These are phyloP conservation scores for Tyrannus savana DNA, from an alignment of 2,113 vertebrate genomes.

Conservation along the genomic window DNA sequence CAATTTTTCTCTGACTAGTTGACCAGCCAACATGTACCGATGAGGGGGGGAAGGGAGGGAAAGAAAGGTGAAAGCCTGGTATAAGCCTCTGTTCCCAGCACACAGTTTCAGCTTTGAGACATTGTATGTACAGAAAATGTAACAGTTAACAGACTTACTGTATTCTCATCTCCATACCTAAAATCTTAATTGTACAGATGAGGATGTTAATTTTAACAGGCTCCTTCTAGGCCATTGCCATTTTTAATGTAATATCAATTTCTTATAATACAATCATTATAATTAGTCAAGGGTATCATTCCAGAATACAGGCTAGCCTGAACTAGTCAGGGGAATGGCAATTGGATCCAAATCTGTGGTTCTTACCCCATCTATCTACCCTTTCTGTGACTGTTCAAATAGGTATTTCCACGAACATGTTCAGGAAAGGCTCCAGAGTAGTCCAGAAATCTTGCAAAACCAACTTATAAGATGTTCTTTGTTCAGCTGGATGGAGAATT, in stretches of 20 bases:
- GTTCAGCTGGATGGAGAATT: neutral
- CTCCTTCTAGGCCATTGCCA: neutral
- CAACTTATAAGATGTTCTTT: neutral
- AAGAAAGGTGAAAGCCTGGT: conserved; percentile 50
- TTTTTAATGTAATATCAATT: conserved; percentile 7
- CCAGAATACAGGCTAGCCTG: neutral
- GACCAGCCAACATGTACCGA: conserved; percentile 51
- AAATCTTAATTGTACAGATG: neutral
- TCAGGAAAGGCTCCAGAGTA: neutral
- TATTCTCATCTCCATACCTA: neutral
- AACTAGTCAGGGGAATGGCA: neutral
- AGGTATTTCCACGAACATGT: neutral
- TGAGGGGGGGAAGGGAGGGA: neutral
- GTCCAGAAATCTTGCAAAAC: neutral
- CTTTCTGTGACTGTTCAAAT: neutral
- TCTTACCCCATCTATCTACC: neutral
- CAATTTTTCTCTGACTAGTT: conserved; percentile 79
- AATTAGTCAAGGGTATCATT: neutral
- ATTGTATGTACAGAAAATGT: neutral
- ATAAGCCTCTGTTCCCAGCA: conserved; percentile 49
- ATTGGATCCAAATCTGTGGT: neutral
- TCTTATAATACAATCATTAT: neutral
- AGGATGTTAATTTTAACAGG: conserved; percentile 27
- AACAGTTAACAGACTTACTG: neutral
- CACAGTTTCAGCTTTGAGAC: conserved; percentile 7